Evolutionary conservation across 2,113 vertebrate genomes (phyloP).

Genomic region (Gulo gulo): DNA sequence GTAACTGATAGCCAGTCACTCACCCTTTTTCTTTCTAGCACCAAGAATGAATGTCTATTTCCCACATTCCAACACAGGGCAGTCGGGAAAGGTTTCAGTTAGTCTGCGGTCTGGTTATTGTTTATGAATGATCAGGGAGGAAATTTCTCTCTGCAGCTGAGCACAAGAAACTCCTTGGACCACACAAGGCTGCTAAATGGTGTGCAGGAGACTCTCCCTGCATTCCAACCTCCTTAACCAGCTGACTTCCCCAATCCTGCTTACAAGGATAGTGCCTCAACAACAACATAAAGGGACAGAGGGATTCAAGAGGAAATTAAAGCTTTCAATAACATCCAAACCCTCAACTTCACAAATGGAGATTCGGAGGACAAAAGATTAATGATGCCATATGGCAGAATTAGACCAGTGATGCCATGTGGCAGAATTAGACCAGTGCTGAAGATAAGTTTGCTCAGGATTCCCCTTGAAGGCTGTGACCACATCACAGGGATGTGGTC

Average conservation of each 20-base stretch:
- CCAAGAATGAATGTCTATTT: slow-evolving; percentile 17
- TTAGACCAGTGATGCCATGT: background rate
- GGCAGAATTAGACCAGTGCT: background rate
- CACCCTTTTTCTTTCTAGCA: background rate
- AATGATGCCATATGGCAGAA: background rate
- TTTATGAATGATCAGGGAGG: background rate
- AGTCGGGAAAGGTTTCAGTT: background rate
- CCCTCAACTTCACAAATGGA: background rate
- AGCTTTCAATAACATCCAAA: background rate
- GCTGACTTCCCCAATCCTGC: background rate
- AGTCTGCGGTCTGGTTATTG: background rate
- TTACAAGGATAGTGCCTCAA: background rate
- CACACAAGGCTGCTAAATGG: background rate
- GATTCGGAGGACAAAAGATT: background rate
- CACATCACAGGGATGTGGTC: background rate
- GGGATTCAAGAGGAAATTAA: background rate
- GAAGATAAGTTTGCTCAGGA: background rate
- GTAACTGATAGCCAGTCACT: background rate
- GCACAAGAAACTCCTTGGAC: background rate
- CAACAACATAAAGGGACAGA: background rate
- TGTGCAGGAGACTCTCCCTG: background rate
- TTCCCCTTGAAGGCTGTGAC: background rate
- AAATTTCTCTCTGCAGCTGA: background rate
- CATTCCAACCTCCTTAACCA: background rate
- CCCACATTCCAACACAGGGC: background rate